Conservation (phyloP, 37 sponge, comb jelly and placozoan genomes). For the Ianthella basta region DNA sequence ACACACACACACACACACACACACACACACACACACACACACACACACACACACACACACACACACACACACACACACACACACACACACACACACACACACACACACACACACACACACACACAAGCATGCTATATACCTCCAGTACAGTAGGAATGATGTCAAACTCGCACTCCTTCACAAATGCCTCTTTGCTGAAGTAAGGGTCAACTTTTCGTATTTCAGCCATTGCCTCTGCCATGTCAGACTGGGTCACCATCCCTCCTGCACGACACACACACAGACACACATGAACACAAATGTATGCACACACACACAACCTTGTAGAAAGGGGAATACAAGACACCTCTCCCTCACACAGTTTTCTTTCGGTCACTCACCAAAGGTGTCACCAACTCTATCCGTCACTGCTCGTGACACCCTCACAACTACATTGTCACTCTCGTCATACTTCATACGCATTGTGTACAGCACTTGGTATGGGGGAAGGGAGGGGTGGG, state of each 20-base stretch:
- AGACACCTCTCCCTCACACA: too few species aligned
- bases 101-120: neutral
- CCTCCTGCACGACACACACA: conserved; percentile 27
- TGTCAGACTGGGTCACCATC: conserved; percentile 73
- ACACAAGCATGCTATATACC: conserved; percentile 7
- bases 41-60: too few species aligned
- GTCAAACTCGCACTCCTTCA: conserved; percentile 67
- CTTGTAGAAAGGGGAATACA: neutral
- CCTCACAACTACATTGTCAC: conserved; percentile 87
- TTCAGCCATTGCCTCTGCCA: conserved; percentile 77
- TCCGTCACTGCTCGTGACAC: conserved; percentile 85
- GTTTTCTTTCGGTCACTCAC: neutral
- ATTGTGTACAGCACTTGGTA: conserved; percentile 45
- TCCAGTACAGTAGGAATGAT: conserved; percentile 93
- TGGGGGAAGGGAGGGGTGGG: neutral
- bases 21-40: too few species aligned
- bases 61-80: too few species aligned
- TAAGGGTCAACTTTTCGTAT: conserved; percentile 83
- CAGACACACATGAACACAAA: too few species aligned
- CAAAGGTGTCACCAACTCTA: conserved; percentile 61
- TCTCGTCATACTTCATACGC: conserved; percentile 90
- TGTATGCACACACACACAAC: neutral
- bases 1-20: too few species aligned
- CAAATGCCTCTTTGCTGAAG: conserved; percentile 78
- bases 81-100: too few species aligned